Base-by-base conservation (phyloP, 2,888 invertebrate genomes). In the Ametastegia equiseti region DNA sequence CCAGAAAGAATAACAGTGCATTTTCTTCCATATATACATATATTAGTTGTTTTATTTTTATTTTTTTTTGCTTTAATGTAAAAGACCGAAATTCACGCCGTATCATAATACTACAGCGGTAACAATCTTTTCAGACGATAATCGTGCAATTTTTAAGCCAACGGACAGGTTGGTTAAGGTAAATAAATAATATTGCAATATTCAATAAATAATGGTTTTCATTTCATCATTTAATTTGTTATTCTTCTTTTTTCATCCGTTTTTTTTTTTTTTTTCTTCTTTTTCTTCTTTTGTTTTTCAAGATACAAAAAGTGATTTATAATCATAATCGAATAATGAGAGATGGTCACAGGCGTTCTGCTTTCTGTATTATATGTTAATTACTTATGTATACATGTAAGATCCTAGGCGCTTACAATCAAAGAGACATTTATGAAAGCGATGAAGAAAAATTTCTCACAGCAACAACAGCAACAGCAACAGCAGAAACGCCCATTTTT, bases 241-340 rank as follows among this genome's bases (percentile, higher is more conserved):
- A 27, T 60, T 60, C 4, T 60, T 60, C 5, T 36, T 9, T 33
- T 30, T 15, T 1, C n/a, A 9, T n/a, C 3, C 4, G 23, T 19
- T 63, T 63, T 7, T 63, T n/a, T 3, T 65, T 33, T 1, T 30
- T 65, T 65, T 4, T 6, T 7, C n/a, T 19, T n/a, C 15, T 15
- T 6, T 30, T 36, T 6, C 15, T 15, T 6, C 7, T 63, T 36
- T 65, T n/a, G 15, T 33, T 65, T 27, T 36, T 65, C n/a, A 36
- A 36, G 81, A 84, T 79, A 79, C 75, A 57, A 75, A 73, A 80
- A 54, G 54, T 54, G 54, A 54, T 54, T 54, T 11, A 19, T 54
- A 23, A 54, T 54, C 19, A 0, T 54, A 54, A 54, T 54, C n/a
- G n/a, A 54, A 54, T 54, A 19, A 54, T 54, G 54, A 23, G 54